Evolutionary conservation across 2,888 invertebrate species (phyloP).

Genomic region (Chironomus tentans): DNA sequence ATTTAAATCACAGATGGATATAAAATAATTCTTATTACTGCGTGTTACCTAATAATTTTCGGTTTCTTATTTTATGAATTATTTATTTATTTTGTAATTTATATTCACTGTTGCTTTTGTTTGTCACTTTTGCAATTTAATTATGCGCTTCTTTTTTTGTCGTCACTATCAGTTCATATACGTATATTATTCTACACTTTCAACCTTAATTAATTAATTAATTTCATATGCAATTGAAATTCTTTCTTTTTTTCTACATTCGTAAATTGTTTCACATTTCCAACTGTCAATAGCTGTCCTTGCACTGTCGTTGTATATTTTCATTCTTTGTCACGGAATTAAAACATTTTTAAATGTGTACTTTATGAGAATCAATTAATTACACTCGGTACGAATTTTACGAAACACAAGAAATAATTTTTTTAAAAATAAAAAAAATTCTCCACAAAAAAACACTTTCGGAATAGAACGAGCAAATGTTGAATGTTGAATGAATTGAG

Average conservation of each 20-base stretch:
- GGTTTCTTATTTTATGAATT: neutral
- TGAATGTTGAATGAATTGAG: conserved; percentile 27
- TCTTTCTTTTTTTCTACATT: neutral
- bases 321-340: neutral
- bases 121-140: neutral
- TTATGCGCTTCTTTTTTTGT: neutral
- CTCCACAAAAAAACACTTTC: conserved; percentile 19
- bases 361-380: neutral
- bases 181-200: too few relatives aligned
- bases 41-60: neutral
- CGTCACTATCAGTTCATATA: too few relatives aligned
- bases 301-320: neutral
- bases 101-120: neutral
- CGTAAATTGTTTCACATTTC: neutral
- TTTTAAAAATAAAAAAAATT: neutral
- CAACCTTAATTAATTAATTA: too few relatives aligned
- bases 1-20: neutral
- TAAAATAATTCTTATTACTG: neutral
- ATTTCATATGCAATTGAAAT: neutral
- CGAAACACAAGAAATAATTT: neutral
- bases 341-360: neutral
- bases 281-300: neutral
- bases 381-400: neutral
- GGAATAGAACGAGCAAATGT: conserved; percentile 25
- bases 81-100: neutral